Conservation (phyloP, 2,797 vertebrate genomes). For the Melanotaenia trifasciata region DNA sequence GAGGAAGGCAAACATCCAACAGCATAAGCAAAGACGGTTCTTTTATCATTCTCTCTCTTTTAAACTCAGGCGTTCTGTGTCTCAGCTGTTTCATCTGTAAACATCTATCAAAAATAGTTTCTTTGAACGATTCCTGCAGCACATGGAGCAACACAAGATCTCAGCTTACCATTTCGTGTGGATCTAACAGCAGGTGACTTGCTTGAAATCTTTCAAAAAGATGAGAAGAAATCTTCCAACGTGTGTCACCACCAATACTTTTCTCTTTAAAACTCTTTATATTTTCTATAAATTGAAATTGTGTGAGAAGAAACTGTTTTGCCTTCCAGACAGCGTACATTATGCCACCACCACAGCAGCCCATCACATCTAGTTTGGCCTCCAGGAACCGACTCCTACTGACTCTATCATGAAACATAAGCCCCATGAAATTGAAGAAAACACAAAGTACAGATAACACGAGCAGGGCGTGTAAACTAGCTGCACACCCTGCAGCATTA, state of each 20-base stretch:
- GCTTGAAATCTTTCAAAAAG: conserved; percentile 22
- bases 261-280: neutral
- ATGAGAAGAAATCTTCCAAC: conserved; percentile 15
- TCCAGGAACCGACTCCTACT: conserved; percentile 39
- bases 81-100: conserved; percentile 31
- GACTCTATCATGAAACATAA: conserved; percentile 65
- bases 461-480: conserved; percentile 49
- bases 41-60: conserved; percentile 34
- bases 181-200: conserved; percentile 18
- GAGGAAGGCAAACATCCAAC: conserved; percentile 46
- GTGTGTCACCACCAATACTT: conserved; percentile 3
- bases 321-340: neutral
- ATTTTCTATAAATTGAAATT: conserved; percentile 7
- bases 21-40: conserved; percentile 15
- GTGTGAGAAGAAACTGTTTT: conserved; percentile 4
- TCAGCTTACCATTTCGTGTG: conserved; percentile 2
- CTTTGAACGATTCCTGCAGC: conserved; percentile 31
- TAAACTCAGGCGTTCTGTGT: neutral
- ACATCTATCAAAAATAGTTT: conserved; percentile 54
- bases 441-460: conserved; percentile 62
- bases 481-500: conserved; percentile 22
- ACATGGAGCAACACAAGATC: conserved; percentile 10
- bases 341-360: conserved; percentile 25
- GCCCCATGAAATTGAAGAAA: conserved; percentile 65
- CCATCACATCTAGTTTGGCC: conserved; percentile 36